A percentile compares a stretch with the other conserved stretches of the same genome.
Conservation (phyloP, 2,797 vertebrate genomes). For the Ibycter americanus region DNA sequence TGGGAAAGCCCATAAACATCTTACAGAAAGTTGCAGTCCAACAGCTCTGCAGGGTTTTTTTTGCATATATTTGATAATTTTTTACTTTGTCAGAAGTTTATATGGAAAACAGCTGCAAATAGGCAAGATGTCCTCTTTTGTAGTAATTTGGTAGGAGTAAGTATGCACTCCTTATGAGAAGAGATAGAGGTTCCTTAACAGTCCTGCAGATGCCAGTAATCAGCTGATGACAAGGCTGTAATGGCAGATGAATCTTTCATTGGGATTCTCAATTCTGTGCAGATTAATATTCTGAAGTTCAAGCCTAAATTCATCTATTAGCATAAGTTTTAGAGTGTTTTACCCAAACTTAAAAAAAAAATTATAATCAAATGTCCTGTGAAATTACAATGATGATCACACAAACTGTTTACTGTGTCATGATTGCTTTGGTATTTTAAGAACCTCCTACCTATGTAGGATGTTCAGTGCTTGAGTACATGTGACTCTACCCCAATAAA, state of each 20-base stretch:
- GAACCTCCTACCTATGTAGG: background rate
- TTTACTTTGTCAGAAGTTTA: background rate
- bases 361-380: background rate
- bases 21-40: background rate
- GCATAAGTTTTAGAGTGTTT: background rate
- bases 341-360: background rate
- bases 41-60: background rate
- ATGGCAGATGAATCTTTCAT: background rate
- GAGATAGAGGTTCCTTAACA: background rate
- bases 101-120: background rate
- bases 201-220: background rate
- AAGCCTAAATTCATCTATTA: background rate
- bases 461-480: background rate
- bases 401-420: background rate
- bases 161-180: background rate
- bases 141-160: background rate
- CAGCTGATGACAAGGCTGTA: background rate
- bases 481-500: background rate
- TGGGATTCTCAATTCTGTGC: background rate
- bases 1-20: background rate
- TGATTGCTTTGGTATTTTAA: background rate
- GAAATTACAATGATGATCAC: background rate
- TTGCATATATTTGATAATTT: background rate
- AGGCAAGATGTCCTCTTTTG: background rate
- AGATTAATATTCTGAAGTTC: background rate